A percentile compares a stretch with the other conserved stretches of the same genome.
Evolutionary conservation across 2,113 vertebrate species (phyloP).

Genomic region (Semicossyphus pulcher): DNA sequence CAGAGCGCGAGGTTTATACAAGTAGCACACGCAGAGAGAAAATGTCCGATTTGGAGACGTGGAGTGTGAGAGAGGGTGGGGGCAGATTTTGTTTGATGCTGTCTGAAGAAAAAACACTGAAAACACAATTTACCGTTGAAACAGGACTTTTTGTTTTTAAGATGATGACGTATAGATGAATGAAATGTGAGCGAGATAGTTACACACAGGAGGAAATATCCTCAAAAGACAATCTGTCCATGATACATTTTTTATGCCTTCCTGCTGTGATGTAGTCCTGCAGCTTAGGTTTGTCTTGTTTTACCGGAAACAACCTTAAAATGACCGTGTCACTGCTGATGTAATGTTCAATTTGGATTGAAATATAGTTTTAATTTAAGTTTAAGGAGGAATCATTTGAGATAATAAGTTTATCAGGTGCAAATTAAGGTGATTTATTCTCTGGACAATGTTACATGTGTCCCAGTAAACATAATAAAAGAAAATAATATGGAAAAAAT

Average conservation of each 20-base stretch:
- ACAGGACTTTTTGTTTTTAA: not conserved
- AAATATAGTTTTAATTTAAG: not conserved
- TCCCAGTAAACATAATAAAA: not conserved
- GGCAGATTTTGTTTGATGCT: conserved; percentile 21
- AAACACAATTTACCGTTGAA: not conserved
- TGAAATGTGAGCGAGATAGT: not conserved
- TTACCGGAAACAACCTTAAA: not conserved
- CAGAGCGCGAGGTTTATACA: conserved; percentile 28
- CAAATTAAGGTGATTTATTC: not conserved
- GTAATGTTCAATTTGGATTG: not conserved
- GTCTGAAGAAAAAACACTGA: conserved; percentile 12
- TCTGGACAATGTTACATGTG: not conserved
- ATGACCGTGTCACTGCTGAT: not conserved
- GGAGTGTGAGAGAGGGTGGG: conserved; percentile 41
- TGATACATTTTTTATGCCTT: not conserved
- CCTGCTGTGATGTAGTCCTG: not conserved
- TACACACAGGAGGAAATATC: not conserved
- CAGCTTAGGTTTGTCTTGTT: not conserved
- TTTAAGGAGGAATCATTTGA: not conserved
- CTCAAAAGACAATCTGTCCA: not conserved
- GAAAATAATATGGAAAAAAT: not conserved
- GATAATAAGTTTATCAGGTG: not conserved
- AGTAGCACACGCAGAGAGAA: conserved; percentile 45
- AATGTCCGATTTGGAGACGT: conserved; percentile 68
- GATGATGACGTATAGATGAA: not conserved